Percentiles rank a stretch among this genome's conserved stretches.
phyloP scores from a whole-genome alignment of 2,797 vertebrate genomes.

The Hylomyscus alleni region DNA sequence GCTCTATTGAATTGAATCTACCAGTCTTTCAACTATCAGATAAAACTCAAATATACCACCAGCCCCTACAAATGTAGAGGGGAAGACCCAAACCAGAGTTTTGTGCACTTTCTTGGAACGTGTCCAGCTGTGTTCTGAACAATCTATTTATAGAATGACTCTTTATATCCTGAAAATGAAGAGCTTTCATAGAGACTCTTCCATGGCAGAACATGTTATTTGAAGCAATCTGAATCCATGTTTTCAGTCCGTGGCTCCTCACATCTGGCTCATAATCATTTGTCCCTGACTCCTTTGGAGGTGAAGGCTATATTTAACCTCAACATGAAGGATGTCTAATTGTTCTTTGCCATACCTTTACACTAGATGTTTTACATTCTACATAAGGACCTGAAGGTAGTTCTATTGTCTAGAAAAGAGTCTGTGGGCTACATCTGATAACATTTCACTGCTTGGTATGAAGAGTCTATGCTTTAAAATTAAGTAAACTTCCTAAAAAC shows the following conservation, averaged over 20 bases:
- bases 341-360: neutral
- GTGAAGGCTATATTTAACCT: neutral
- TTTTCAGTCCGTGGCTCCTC: neutral
- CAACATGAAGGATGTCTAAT: fast-evolving
- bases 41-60: no score
- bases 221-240: neutral
- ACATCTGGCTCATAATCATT: no score
- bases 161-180: neutral
- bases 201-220: neutral
- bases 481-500: slow-evolving; percentile 57
- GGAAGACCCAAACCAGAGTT: neutral
- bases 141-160: neutral
- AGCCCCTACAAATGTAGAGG: neutral
- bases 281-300: neutral
- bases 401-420: neutral
- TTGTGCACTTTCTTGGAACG: neutral
- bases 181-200: neutral
- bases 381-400: neutral
- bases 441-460: neutral
- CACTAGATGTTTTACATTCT: neutral
- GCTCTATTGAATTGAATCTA: neutral
- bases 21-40: neutral
- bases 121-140: neutral
- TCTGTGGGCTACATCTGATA: neutral
- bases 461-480: slow-evolving; percentile 46